Base-by-base conservation (phyloP, 2,113 vertebrate species). In the Formicarius rufipectus region DNA sequence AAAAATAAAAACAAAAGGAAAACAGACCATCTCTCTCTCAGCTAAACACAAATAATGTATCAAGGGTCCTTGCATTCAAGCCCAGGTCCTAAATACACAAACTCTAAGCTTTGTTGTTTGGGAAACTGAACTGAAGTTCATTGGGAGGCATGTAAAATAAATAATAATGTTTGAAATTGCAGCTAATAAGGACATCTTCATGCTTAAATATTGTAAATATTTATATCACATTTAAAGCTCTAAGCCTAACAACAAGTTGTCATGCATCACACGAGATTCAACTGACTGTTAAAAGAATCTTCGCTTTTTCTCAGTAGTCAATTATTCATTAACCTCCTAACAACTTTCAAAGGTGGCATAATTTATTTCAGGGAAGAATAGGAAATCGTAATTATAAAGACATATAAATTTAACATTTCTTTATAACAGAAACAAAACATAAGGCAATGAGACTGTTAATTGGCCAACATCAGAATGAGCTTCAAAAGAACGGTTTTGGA, bases 261-360 rank as follows among this genome's bases (percentile, higher is more conserved):
- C 45, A 73, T 44, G 39, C 10, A 76, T 63, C 35, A 40, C 22
- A 73, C 28, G 21, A 83, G 50, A 91, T 74, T 87, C 33, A 81
- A 86, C 5, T 81, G 60, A 60, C 18, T 68, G 14, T 74, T 94
- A 90, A 93, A 93, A 93, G 44, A 24, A 63, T 59, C 40, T 85
- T 95, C 25, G 13, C 19, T 76, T 85, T 76, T 81, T 56, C 53
- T 76, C 13, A 5, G 31, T n/a, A 71, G 71, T 87, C 59, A 89
- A 58, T 93, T 83, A 95, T 87, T 96, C 50, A 93, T 82, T 66
- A 85, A 79, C 42, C 49, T 91, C 49, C 37, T 80, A 53, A 62
- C 96, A 95, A 83, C 39, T 87, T 50, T 93, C 27, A 1, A 82
- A 91, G 58, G 68, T 78, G 35, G 52, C 56, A 87, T 17, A 68